Percentiles rank a stretch among this genome's conserved stretches.
Evolutionary conservation across 2,888 invertebrate genomes (phyloP).

Genomic region (Elegia similella): DNA sequence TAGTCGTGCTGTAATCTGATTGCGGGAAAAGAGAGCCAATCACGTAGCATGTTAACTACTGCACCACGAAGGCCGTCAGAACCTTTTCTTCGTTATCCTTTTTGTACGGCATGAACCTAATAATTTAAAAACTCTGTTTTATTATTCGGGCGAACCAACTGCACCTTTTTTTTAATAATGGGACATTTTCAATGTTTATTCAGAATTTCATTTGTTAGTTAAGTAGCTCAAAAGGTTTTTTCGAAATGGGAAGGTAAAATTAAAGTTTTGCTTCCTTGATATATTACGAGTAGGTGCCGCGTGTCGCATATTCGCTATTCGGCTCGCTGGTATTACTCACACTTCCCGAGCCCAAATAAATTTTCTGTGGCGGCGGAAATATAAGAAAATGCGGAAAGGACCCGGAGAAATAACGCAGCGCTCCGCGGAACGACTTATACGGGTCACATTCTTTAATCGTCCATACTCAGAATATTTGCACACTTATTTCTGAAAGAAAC

Average conservation of each 20-base stretch:
- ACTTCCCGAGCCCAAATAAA: conserved; percentile 57
- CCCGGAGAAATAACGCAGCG: conserved; percentile 38
- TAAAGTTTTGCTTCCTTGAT: conserved; percentile 53
- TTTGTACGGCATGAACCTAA: too few species aligned
- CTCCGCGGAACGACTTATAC: conserved; percentile 32
- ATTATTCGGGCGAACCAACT: too few species aligned
- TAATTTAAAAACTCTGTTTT: too few species aligned
- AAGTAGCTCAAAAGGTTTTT: neutral
- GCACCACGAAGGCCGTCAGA: too few species aligned
- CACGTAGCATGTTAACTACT: too few species aligned
- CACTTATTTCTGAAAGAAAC: conserved; percentile 19
- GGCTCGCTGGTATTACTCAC: conserved; percentile 52
- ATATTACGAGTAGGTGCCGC: conserved; percentile 49
- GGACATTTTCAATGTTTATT: too few species aligned
- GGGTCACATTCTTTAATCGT: conserved; percentile 29
- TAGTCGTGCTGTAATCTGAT: too few species aligned
- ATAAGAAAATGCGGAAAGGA: conserved; percentile 50
- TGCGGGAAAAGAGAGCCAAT: too few species aligned
- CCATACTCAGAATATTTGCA: conserved; percentile 24
- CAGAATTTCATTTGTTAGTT: neutral
- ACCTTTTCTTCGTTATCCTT: too few species aligned
- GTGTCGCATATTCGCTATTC: conserved; percentile 53
- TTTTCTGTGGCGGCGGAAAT: conserved; percentile 51
- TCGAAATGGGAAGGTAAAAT: conserved; percentile 35
- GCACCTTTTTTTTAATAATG: too few species aligned